Percentiles rank a stretch among this genome's conserved stretches.
These are phyloP conservation scores for Epiperipatus broadwayi DNA, from an alignment of 2,888 invertebrate species.

Conservation along the genomic window DNA sequence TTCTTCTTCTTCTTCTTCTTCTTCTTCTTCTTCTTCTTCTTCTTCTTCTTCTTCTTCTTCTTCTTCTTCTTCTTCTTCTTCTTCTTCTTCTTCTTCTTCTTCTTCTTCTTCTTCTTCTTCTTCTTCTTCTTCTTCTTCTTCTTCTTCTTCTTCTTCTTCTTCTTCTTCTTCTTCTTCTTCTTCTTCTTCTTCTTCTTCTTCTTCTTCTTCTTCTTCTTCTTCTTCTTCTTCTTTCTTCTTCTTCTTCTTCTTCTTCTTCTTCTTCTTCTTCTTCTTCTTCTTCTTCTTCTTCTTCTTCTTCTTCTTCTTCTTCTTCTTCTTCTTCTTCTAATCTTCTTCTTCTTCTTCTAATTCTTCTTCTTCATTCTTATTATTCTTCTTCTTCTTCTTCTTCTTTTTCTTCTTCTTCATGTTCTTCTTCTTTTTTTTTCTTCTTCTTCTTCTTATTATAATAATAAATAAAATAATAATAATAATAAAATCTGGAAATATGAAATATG, in stretches of 20 bases:
- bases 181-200: too few relatives aligned
- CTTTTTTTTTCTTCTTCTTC: too few relatives aligned
- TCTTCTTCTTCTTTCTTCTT: conserved; percentile 3
- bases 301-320: conserved; percentile 3
- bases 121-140: conserved; percentile 1
- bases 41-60: conserved; percentile 1
- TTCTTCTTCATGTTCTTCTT: neutral
- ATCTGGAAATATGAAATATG: too few relatives aligned
- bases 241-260: too few relatives aligned
- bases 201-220: conserved; percentile 3
- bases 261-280: neutral
- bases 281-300: neutral
- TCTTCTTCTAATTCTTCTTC: too few relatives aligned
- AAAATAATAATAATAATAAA: too few relatives aligned
- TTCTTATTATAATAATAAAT: too few relatives aligned
- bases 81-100: neutral
- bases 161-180: conserved; percentile 3
- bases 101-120: neutral
- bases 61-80: neutral
- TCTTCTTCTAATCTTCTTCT: too few relatives aligned
- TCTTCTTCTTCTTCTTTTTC: too few relatives aligned
- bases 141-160: too few relatives aligned
- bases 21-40: neutral
- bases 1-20: neutral
- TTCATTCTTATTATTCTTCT: too few relatives aligned